A percentile compares a stretch with the other conserved stretches of the same genome.
These are phyloP conservation scores for Pelodiscus sinensis DNA, from an alignment of 2,113 vertebrate genomes.

Conservation along the genomic window DNA sequence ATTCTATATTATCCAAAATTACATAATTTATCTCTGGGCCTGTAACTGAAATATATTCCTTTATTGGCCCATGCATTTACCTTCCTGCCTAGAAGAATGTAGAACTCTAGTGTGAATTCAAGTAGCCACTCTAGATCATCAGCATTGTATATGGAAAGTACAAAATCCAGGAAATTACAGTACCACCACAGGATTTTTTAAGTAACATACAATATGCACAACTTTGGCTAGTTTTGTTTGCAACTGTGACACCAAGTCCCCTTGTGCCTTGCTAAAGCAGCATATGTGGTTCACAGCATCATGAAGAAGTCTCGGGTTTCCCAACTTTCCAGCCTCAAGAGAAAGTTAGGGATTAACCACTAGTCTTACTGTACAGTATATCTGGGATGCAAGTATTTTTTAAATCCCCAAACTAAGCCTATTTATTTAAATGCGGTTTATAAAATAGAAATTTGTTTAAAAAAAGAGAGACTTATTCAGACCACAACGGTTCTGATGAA, in stretches of 20 bases:
- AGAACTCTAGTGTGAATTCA: neutral
- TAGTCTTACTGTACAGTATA: slow-evolving; percentile 14
- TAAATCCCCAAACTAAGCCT: slow-evolving; percentile 52
- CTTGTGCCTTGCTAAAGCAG: slow-evolving; percentile 51
- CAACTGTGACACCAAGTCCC: slow-evolving; percentile 28
- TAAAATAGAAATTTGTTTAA: neutral
- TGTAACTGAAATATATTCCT: neutral
- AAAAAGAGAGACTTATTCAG: neutral
- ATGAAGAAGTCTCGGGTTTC: neutral
- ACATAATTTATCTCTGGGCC: neutral
- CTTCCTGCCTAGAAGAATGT: neutral
- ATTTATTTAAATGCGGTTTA: neutral
- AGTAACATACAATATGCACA: neutral
- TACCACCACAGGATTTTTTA: neutral
- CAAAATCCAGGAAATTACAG: neutral
- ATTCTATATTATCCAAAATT: neutral
- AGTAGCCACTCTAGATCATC: neutral
- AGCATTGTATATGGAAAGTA: neutral
- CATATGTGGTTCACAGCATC: slow-evolving; percentile 15
- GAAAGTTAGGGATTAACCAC: slow-evolving; percentile 5
- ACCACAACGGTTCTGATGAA: slow-evolving; percentile 23
- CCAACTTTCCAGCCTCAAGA: slow-evolving; percentile 41
- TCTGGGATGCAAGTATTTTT: slow-evolving; percentile 47
- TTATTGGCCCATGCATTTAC: neutral
- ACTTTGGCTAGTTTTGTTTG: slow-evolving; percentile 46